Evolutionary conservation across 2,113 vertebrate species (phyloP).

Genomic region (Notiomystis cincta): DNA sequence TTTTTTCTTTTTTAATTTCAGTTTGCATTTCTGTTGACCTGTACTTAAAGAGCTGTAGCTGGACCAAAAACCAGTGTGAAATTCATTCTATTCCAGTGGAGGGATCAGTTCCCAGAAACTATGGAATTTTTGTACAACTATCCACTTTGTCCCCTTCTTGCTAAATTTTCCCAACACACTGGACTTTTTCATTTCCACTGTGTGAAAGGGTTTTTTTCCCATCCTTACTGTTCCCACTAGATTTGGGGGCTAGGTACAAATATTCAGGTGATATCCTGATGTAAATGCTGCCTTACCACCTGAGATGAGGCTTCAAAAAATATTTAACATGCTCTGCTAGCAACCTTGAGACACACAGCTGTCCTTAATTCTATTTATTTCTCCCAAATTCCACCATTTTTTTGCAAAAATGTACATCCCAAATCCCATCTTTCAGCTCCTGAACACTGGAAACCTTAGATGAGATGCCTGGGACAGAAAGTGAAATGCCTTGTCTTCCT

Average conservation of each 20-base stretch:
- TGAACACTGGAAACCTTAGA: not conserved
- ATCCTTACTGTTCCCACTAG: not conserved
- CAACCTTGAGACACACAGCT: not conserved
- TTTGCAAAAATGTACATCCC: not conserved
- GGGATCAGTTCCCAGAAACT: not conserved
- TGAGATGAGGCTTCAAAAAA: not conserved
- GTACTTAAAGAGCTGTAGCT: not conserved
- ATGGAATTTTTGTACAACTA: not conserved
- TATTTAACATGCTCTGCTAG: not conserved
- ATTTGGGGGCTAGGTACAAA: not conserved
- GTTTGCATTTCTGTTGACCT: not conserved
- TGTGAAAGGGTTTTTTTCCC: rapidly evolving
- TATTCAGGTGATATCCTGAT: not conserved
- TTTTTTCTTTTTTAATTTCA: rapidly evolving
- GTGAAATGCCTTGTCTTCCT: not conserved
- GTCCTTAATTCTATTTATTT: not conserved
- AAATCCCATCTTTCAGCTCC: not conserved
- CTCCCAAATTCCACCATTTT: not conserved
- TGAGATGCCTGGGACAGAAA: not conserved
- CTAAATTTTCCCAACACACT: not conserved
- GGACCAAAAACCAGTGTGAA: not conserved
- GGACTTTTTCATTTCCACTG: not conserved
- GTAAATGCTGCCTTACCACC: not conserved
- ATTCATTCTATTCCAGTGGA: not conserved
- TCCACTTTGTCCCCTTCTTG: not conserved